phyloP scores from a whole-genome alignment of 2,113 vertebrate species.

The Protomyctophum bolini region DNA sequence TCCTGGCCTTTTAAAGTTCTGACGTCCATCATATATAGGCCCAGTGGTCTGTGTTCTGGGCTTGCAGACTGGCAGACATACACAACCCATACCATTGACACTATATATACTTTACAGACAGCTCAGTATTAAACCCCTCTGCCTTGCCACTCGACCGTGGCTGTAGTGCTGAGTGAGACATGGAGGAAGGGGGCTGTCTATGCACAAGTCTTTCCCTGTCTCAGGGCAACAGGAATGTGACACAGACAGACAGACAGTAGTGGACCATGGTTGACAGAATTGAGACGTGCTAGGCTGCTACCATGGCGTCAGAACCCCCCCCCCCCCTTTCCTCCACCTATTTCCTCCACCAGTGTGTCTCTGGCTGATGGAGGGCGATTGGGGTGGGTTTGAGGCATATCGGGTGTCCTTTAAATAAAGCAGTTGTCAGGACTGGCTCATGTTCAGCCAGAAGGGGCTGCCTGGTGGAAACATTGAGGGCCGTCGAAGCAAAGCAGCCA shows the following conservation, averaged over 20 bases:
- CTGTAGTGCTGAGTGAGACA: not conserved
- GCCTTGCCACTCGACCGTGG: not conserved
- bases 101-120: not conserved
- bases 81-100: not conserved
- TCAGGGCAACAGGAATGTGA: constrained; percentile 36
- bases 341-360: constrained; percentile 52
- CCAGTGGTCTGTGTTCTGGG: not conserved
- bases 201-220: no score
- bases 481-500: constrained; percentile 28
- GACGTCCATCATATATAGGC: not conserved
- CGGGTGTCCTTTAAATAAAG: constrained; percentile 72
- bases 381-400: constrained; percentile 41
- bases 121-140: not conserved
- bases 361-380: constrained; percentile 36
- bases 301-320: constrained; percentile 57
- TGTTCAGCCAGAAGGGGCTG: constrained; percentile 59
- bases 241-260: constrained; percentile 36
- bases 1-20: not conserved
- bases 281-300: constrained; percentile 54
- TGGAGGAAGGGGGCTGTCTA: no score
- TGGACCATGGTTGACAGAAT: constrained; percentile 11
- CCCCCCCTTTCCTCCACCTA: constrained; percentile 11
- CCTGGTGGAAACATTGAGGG: constrained; percentile 51
- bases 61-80: not conserved
- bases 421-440: constrained; percentile 71